Conservation (phyloP, 2,797 vertebrate genomes). For the Harpagifer antarcticus region DNA sequence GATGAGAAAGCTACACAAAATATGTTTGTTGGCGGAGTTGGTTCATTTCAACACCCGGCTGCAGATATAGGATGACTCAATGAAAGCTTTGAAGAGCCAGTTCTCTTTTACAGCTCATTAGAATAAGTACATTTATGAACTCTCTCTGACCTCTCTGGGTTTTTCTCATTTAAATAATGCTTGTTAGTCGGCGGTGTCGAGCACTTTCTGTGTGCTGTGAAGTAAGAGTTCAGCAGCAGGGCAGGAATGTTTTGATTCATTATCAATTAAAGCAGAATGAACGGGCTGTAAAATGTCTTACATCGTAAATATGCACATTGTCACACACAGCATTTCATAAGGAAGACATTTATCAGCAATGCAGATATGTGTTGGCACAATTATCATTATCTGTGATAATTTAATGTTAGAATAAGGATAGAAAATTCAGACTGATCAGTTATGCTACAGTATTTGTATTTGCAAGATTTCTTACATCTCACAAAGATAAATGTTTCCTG, state of each 20-base stretch:
- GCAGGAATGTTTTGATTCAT: conserved; percentile 18
- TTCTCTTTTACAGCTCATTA: not conserved
- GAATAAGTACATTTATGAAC: conserved; percentile 11
- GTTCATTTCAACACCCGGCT: conserved; percentile 23
- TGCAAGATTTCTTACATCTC: not conserved
- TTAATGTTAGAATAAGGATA: conserved; percentile 16
- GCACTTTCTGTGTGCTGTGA: conserved; percentile 20
- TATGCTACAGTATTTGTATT: not conserved
- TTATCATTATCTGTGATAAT: conserved; percentile 14
- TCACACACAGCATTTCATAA: not conserved
- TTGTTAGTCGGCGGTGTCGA: not conserved
- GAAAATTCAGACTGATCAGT: not conserved
- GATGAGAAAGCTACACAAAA: conserved; percentile 54
- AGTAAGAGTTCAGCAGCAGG: conserved; percentile 23
- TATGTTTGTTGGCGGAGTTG: conserved; percentile 60
- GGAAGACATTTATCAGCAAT: not conserved
- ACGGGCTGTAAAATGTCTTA: conserved; percentile 8
- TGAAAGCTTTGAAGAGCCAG: conserved; percentile 8
- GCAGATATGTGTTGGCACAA: not conserved
- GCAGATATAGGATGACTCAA: conserved; percentile 32
- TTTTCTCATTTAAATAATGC: conserved; percentile 24
- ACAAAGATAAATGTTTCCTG: not conserved
- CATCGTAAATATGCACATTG: conserved; percentile 20
- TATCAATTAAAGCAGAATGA: conserved; percentile 22
- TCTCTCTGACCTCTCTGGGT: conserved; percentile 3